Conservation (phyloP, 2,113 vertebrate species). For the Enhydra lutris region DNA sequence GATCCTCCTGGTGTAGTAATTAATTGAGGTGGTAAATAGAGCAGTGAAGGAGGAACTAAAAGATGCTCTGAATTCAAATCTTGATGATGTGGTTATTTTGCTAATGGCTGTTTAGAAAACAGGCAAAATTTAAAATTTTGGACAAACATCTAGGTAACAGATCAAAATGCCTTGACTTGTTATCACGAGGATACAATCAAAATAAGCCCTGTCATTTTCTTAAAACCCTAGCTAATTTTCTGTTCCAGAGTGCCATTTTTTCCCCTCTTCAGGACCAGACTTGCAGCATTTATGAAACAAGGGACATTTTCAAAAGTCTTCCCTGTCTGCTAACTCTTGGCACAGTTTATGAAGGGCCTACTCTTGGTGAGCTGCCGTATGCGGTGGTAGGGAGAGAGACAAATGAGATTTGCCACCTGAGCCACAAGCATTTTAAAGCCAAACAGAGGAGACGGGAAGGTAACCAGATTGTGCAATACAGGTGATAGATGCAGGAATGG, state of each 20-base stretch:
- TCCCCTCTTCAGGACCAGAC: neutral
- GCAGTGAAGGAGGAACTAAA: neutral
- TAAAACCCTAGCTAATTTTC: neutral
- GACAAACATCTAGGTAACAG: neutral
- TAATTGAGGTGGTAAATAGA: neutral
- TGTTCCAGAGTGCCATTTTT: neutral
- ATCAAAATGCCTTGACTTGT: neutral
- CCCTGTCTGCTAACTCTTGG: neutral
- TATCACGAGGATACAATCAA: neutral
- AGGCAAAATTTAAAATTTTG: neutral
- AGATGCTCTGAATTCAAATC: neutral
- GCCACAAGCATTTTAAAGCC: neutral
- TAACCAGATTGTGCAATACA: neutral
- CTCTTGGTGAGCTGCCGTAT: neutral
- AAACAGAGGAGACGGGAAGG: neutral
- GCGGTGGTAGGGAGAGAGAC: neutral
- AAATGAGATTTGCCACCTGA: neutral
- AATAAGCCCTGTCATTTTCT: neutral
- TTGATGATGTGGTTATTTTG: neutral
- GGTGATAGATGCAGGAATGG: neutral
- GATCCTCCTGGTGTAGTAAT: neutral
- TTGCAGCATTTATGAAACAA: neutral
- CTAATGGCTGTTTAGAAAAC: neutral
- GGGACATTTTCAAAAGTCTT: neutral
- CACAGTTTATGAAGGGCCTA: neutral